A percentile compares a stretch with the other conserved stretches of the same genome.
Conservation (phyloP, 35 echinoderm and acorn worm species). For the Heliocidaris erythrogramma region DNA sequence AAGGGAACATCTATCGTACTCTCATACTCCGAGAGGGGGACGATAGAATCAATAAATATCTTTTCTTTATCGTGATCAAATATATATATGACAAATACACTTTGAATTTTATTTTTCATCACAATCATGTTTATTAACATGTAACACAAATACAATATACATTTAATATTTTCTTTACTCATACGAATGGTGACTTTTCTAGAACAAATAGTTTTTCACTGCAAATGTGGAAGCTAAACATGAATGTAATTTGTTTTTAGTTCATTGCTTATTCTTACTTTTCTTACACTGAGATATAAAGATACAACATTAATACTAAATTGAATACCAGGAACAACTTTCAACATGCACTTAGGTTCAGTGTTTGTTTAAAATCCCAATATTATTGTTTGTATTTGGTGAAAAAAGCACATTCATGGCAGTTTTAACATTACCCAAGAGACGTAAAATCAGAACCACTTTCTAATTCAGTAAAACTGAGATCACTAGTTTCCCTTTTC, state of each 20-base stretch:
- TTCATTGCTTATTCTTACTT: not conserved
- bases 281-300: not conserved
- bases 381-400: not conserved
- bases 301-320: conserved; percentile 18
- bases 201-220: conserved; percentile 41
- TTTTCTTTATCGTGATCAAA: too few species aligned
- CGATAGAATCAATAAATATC: too few species aligned
- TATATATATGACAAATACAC: not conserved
- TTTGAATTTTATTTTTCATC: not conserved
- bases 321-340: conserved; percentile 1
- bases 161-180: conserved; percentile 24
- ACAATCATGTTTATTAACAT: conserved; percentile 45
- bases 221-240: conserved; percentile 41
- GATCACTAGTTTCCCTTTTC: too few species aligned
- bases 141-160: conserved; percentile 43
- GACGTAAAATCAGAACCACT: not conserved
- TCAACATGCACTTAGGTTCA: not conserved
- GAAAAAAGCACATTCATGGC: not conserved
- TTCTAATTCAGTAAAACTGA: too few species aligned
- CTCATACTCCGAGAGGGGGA: too few species aligned
- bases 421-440: not conserved
- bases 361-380: not conserved
- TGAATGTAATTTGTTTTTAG: not conserved
- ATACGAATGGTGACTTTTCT: conserved; percentile 38
- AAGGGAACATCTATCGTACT: too few species aligned